Evolutionary conservation across 2,797 vertebrate genomes (phyloP), one percentile per base, ranked within the genome.

Genomic region (Gouania willdenowi): DNA sequence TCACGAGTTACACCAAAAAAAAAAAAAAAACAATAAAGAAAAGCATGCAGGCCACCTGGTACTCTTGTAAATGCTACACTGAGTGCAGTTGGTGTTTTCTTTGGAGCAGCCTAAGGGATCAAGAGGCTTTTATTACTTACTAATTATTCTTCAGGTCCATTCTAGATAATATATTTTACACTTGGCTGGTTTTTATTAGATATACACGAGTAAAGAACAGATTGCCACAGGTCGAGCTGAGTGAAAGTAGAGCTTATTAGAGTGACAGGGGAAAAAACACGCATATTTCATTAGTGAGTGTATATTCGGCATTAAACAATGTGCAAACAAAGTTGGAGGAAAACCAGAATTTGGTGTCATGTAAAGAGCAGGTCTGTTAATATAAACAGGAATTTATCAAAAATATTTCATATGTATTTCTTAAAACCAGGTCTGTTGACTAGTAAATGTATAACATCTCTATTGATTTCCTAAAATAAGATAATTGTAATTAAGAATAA

Each of bases 121-220:
- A 25, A 5, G 5, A 44, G 2, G 34, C 6, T 31, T 48, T 17
- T 31, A 48, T 39, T 28, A 33, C n/a, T 19, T 57, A n/a, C n/a
- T n/a, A n/a, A n/a, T 35, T 13, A 5, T 33, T 48, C 17, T 37
- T 25, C 35, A 39, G 41, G n/a, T 54, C 26, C 26, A 48, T 44
- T 13, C 13, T 23, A 39, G 30, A 47, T 7, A n/a, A 64, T n/a
- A 6, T 14, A 20, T 36, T 44, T 27, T 2, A 63, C 25, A 47
- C 5, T 15, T 10, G 22, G 44, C 21, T 26, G 11, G 43, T 48
- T 49, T 51, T 23, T 26, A 27, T n/a, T n/a, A 45, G 10, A 3
- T 19, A 12, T 39, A 27, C 15, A 41, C 37, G 60, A 36, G 20
- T 24, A 21, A 26, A 56, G 17, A 5, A 20, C 24, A 43, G 15